phyloP scores from a whole-genome alignment of 2,797 vertebrate genomes.

The Semotilus atromaculatus region DNA sequence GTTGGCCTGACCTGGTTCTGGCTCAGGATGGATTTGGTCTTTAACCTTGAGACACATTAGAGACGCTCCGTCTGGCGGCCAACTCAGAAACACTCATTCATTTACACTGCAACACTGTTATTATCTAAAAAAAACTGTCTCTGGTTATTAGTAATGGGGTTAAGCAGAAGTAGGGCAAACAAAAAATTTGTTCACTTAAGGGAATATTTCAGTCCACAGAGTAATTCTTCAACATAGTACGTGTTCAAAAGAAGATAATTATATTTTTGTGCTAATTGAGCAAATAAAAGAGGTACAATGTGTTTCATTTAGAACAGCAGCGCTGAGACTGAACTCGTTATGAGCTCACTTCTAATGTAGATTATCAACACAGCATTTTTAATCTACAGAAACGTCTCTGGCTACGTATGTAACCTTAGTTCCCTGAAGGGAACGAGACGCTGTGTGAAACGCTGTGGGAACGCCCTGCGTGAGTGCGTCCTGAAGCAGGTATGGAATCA shows the following conservation, averaged over 20 bases:
- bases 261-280: conserved; percentile 50
- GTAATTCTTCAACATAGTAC: conserved; percentile 49
- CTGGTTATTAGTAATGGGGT: conserved; percentile 49
- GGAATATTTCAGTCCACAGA: conserved; percentile 50
- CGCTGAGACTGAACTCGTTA: not conserved
- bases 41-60: conserved; percentile 9
- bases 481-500: no score
- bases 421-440: no score
- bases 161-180: conserved; percentile 52
- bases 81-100: conserved; percentile 28
- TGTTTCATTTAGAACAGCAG: conserved; percentile 27
- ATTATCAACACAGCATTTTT: not conserved
- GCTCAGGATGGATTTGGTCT: not conserved
- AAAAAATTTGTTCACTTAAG: conserved; percentile 45
- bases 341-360: not conserved
- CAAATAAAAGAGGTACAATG: conserved; percentile 26
- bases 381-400: not conserved
- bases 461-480: no score
- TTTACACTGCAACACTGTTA: conserved; percentile 18
- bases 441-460: no score
- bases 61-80: not conserved
- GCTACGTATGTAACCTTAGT: no score
- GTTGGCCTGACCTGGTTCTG: conserved; percentile 17
- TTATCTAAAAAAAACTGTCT: no score
- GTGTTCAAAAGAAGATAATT: conserved; percentile 40